Evolutionary conservation across 1,140 invertebrate species (phyloP).

Genomic region (Pteromalus puparum): DNA sequence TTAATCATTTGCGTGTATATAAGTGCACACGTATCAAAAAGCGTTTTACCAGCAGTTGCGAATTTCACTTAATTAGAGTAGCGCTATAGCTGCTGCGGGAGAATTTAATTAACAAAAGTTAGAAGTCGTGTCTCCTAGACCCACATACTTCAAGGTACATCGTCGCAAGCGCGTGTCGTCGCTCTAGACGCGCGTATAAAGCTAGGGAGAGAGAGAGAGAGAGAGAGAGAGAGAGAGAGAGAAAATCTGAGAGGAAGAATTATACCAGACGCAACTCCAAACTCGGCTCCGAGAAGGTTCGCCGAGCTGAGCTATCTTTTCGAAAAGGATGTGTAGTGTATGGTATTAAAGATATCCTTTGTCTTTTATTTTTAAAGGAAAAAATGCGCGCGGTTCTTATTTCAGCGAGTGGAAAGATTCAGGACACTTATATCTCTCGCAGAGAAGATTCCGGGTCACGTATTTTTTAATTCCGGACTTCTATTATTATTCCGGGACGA

Average conservation of each 20-base stretch:
- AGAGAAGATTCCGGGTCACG: too few species aligned
- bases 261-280: background rate
- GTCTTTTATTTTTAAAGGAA: too few species aligned
- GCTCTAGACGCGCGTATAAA: background rate
- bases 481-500: too few species aligned
- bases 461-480: too few species aligned
- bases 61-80: conserved; percentile 16
- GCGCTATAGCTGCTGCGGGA: background rate
- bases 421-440: too few species aligned
- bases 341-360: too few species aligned
- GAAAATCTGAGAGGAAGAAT: conserved; percentile 16
- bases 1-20: background rate
- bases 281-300: background rate
- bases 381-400: too few species aligned
- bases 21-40: background rate
- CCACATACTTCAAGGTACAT: conserved; percentile 38
- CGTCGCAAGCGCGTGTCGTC: background rate
- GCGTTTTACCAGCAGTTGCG: background rate
- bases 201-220: background rate
- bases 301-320: too few species aligned
- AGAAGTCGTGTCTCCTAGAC: conserved; percentile 31
- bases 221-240: background rate
- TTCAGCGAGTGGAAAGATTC: too few species aligned
- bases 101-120: conserved; percentile 37
- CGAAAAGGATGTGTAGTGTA: background rate